phyloP scores from a whole-genome alignment of 2,888 invertebrate genomes.

The Allacma fusca region DNA sequence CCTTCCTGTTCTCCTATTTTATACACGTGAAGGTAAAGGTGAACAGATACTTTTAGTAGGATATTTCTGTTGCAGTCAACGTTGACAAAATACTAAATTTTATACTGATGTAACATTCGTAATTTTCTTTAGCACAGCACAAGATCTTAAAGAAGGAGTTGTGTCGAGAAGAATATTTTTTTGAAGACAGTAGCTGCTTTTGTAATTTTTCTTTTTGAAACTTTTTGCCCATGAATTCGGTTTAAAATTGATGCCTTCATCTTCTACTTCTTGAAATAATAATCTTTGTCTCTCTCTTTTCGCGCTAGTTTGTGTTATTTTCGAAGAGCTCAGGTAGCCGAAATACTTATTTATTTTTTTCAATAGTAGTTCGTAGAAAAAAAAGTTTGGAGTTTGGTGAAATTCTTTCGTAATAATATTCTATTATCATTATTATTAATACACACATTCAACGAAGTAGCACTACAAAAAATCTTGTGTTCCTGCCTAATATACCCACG shows the following conservation, averaged over 20 bases:
- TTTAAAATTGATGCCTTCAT: background rate
- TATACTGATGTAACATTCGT: background rate
- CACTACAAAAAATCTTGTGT: background rate
- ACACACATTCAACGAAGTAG: slow-evolving; percentile 9
- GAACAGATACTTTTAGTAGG: background rate
- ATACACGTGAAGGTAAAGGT: background rate
- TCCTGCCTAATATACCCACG: slow-evolving; percentile 42
- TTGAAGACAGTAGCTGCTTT: background rate
- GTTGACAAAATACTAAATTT: slow-evolving; percentile 8
- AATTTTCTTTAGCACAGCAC: background rate
- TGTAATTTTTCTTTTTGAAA: background rate
- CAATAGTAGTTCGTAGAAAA: background rate
- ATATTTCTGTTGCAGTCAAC: background rate
- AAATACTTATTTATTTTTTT: slow-evolving; percentile 10
- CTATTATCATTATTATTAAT: background rate
- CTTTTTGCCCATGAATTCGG: background rate
- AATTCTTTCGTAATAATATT: background rate
- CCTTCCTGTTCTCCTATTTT: background rate
- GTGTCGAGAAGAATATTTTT: background rate
- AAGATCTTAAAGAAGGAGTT: slow-evolving; percentile 7
- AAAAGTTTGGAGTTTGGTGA: background rate
- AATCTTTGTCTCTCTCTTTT: background rate
- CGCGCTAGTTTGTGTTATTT: background rate
- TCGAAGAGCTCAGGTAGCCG: slow-evolving; percentile 17
- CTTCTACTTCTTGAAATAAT: background rate